Evolutionary conservation across 2,888 invertebrate species (phyloP).

Genomic region (Acanthosepion lycidas): DNA sequence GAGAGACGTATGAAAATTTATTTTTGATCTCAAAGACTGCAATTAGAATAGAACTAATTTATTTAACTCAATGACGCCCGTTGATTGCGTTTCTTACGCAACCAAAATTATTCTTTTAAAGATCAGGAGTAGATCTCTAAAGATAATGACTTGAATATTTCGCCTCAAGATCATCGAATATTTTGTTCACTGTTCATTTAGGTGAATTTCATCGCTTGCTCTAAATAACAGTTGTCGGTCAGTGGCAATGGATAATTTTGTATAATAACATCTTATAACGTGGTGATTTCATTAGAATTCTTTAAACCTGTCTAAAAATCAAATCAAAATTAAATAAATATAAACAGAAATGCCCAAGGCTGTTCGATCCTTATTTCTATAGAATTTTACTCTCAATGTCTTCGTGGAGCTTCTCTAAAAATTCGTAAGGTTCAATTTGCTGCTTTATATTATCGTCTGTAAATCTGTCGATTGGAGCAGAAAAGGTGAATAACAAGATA

Average conservation of each 20-base stretch:
- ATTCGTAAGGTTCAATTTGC: background rate
- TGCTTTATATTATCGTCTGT: background rate
- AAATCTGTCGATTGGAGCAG: background rate
- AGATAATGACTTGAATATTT: too few relatives aligned
- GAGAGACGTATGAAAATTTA: background rate
- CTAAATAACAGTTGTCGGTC: constrained; percentile 2
- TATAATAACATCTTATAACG: background rate
- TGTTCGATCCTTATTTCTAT: background rate
- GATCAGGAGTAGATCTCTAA: background rate
- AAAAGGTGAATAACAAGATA: background rate
- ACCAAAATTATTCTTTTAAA: background rate
- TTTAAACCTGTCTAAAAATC: background rate
- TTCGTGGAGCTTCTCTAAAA: background rate
- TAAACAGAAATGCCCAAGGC: background rate
- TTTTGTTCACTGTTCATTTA: background rate
- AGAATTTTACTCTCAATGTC: background rate
- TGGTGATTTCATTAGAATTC: background rate
- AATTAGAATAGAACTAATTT: background rate
- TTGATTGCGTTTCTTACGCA: background rate
- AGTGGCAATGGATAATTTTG: background rate
- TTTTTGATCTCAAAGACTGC: background rate
- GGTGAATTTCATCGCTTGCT: background rate
- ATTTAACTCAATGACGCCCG: background rate
- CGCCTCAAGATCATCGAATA: too few relatives aligned
- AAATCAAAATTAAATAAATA: background rate